A percentile compares a stretch with the other conserved stretches of the same genome.
phyloP scores from a whole-genome alignment of 2,797 vertebrate species.

The Sarcophilus harrisii region DNA sequence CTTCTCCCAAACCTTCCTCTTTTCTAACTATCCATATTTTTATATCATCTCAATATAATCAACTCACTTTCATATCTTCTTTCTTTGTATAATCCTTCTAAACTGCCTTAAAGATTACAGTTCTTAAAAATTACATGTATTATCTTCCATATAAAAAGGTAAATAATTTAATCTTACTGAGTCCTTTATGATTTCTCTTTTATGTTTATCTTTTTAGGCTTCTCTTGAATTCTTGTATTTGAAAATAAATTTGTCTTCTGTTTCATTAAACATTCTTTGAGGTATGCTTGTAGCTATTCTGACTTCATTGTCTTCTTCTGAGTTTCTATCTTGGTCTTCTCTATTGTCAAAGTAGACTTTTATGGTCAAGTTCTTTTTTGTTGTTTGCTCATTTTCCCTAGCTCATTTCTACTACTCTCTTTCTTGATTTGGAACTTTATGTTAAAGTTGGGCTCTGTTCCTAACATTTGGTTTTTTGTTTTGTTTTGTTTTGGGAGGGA shows the following conservation, averaged over 20 bases:
- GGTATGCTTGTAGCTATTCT: background rate
- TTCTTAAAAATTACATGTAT: background rate
- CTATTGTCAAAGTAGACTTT: background rate
- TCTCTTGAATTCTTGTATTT: background rate
- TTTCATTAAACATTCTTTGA: background rate
- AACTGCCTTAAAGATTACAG: background rate
- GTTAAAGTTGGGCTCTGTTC: background rate
- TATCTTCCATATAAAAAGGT: no score
- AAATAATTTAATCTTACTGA: background rate
- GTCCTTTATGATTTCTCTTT: background rate
- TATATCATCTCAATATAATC: background rate
- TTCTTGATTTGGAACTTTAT: background rate
- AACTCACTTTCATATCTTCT: background rate
- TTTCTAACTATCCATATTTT: background rate
- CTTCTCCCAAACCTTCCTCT: background rate
- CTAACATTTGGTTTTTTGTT: no score
- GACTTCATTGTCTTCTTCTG: background rate
- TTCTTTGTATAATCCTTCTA: background rate
- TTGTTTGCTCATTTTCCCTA: background rate
- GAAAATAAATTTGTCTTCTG: no score
- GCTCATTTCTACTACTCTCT: background rate
- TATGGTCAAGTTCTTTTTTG: background rate
- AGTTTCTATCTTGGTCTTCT: background rate
- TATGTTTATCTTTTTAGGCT: background rate
- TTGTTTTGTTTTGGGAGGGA: background rate